A percentile compares a stretch with the other conserved stretches of the same genome.
Conservation (phyloP, 2,797 vertebrate species). For the Streptopelia turtur region DNA sequence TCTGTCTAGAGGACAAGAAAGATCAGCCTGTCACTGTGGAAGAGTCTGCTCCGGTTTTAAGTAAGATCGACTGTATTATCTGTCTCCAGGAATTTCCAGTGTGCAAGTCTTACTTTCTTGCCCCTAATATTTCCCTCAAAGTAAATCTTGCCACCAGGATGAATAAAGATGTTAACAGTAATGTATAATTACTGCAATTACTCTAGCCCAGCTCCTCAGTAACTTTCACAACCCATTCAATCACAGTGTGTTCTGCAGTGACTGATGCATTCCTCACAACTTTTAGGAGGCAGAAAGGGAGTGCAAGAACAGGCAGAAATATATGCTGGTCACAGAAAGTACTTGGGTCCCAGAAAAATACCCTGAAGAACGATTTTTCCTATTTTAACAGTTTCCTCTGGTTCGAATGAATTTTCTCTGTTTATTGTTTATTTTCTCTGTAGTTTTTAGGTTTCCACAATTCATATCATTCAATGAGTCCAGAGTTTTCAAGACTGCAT, state of each 20-base stretch:
- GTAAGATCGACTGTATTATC: background rate
- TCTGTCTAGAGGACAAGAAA: rapidly evolving
- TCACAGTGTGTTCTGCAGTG: background rate
- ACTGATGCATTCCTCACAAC: background rate
- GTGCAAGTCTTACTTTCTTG: background rate
- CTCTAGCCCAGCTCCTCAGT: background rate
- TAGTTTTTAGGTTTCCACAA: background rate
- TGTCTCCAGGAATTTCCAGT: background rate
- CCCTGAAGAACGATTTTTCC: background rate
- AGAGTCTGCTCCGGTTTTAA: background rate
- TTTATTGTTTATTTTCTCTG: background rate
- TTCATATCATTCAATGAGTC: background rate
- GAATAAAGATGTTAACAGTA: background rate
- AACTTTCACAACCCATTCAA: background rate
- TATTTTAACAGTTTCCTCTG: background rate
- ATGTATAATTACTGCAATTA: background rate
- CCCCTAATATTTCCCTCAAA: background rate
- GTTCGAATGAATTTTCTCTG: background rate
- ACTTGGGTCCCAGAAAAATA: background rate
- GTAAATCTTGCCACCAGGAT: background rate
- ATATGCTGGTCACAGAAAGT: background rate
- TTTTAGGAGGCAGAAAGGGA: background rate
- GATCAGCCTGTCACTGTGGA: background rate
- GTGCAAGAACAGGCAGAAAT: background rate
- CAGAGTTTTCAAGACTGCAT: background rate